phyloP scores from a whole-genome alignment of 2,888 invertebrate genomes.

The Lithophane socia region DNA sequence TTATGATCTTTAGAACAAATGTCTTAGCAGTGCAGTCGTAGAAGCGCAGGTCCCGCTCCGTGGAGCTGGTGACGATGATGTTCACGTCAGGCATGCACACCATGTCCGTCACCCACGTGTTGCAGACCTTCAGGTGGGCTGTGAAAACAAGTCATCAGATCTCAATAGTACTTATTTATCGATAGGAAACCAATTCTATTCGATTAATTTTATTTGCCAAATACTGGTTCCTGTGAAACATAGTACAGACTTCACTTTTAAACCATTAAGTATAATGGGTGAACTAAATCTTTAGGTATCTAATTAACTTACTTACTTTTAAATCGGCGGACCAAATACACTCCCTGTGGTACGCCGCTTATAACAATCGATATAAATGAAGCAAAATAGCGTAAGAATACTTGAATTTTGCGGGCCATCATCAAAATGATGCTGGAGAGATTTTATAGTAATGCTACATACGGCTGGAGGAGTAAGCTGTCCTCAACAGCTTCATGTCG shows the following conservation, averaged over 20 bases:
- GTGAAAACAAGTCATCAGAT: too few species aligned
- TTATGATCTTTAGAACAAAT: constrained; percentile 93
- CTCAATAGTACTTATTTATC: not conserved
- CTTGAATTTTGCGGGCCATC: not conserved
- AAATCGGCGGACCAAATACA: not conserved
- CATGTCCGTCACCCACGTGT: constrained; percentile 94
- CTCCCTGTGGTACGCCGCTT: not conserved
- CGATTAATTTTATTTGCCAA: not conserved
- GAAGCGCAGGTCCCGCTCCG: constrained; percentile 94
- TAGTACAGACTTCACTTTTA: not conserved
- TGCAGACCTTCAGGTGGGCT: constrained; percentile 91
- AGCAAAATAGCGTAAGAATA: not conserved
- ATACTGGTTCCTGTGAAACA: not conserved
- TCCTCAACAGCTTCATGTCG: constrained; percentile 92
- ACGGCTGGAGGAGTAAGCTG: constrained; percentile 92
- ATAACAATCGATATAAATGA: not conserved
- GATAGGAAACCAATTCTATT: not conserved
- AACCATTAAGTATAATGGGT: not conserved
- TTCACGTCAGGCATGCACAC: constrained; percentile 94
- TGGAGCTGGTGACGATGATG: constrained; percentile 94
- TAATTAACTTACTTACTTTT: not conserved
- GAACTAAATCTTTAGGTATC: not conserved
- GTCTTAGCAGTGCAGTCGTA: constrained; percentile 94
- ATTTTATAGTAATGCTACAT: constrained; percentile 72
- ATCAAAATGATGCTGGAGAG: not conserved